Conservation (phyloP, 2,113 vertebrate species). For the Urocolius indicus region DNA sequence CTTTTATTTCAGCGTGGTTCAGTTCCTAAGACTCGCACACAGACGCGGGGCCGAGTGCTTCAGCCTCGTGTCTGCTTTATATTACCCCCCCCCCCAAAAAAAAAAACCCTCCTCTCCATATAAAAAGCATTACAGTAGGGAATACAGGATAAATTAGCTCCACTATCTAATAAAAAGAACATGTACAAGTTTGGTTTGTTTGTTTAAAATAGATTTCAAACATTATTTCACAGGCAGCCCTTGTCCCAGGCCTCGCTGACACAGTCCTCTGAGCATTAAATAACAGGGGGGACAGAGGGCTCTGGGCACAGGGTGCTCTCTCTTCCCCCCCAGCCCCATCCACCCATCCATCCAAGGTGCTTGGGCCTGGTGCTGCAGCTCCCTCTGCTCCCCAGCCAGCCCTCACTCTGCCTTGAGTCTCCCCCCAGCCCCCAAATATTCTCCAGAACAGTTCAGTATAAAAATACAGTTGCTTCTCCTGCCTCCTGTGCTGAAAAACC, state of each 20-base stretch:
- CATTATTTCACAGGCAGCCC: constrained; percentile 44
- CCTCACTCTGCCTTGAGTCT: background rate
- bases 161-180: constrained; percentile 71
- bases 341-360: background rate
- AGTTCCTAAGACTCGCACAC: constrained; percentile 80
- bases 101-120: constrained; percentile 59
- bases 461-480: background rate
- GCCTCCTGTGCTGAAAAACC: background rate
- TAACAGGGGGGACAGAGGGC: background rate
- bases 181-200: constrained; percentile 27
- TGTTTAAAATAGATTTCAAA: constrained; percentile 78
- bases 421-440: background rate
- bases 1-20: constrained; percentile 18
- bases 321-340: background rate
- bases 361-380: background rate
- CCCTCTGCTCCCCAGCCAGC: background rate
- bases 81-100: constrained; percentile 48
- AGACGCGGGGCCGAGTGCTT: constrained; percentile 73
- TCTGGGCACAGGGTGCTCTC: background rate
- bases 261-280: constrained; percentile 47
- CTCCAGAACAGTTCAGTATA: background rate
- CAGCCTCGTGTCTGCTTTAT: constrained; percentile 72
- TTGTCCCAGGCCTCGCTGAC: constrained; percentile 45
- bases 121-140: constrained; percentile 75
- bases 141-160: constrained; percentile 80